These are phyloP conservation scores for Plutella xylostella DNA, from an alignment of 2,888 invertebrate genomes.

Conservation along the genomic window DNA sequence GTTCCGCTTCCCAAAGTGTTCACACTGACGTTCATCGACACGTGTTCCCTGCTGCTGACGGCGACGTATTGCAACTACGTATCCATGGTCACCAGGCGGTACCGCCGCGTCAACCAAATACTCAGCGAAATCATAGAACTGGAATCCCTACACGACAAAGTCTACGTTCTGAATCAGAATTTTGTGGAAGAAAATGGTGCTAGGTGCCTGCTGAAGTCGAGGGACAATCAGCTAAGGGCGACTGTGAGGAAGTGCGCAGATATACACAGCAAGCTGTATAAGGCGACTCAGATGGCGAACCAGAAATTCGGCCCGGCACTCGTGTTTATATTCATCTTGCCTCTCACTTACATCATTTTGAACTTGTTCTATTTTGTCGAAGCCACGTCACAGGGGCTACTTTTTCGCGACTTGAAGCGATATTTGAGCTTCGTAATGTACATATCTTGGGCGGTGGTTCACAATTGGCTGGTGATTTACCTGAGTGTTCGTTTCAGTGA, in stretches of 20 bases:
- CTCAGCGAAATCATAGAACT: conserved; percentile 28
- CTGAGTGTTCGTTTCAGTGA: conserved; percentile 33
- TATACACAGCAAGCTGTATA: conserved; percentile 34
- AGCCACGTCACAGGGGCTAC: conserved; percentile 41
- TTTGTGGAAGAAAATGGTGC: conserved; percentile 27
- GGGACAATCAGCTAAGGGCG: too few relatives aligned
- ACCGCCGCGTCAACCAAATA: conserved; percentile 32
- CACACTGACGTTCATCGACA: conserved; percentile 33
- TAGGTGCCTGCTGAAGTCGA: conserved; percentile 31
- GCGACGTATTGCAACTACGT: conserved; percentile 32
- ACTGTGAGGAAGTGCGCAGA: too few relatives aligned
- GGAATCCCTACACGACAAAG: conserved; percentile 26
- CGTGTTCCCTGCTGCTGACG: conserved; percentile 27
- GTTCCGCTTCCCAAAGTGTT: conserved; percentile 36
- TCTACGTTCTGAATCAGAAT: conserved; percentile 20
- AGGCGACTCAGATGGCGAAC: conserved; percentile 24
- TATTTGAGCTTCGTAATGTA: conserved; percentile 37
- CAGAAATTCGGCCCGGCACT: conserved; percentile 32
- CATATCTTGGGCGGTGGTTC: conserved; percentile 37
- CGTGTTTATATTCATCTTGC: conserved; percentile 27
- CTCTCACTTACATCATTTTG: conserved; percentile 29
- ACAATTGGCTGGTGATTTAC: conserved; percentile 28
- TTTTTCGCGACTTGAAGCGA: conserved; percentile 32
- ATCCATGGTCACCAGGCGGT: conserved; percentile 29
- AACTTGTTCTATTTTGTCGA: conserved; percentile 53